A percentile compares a stretch with the other conserved stretches of the same genome.
phyloP scores from a whole-genome alignment of 2,113 vertebrate species.

The Cheirogaleus medius region DNA sequence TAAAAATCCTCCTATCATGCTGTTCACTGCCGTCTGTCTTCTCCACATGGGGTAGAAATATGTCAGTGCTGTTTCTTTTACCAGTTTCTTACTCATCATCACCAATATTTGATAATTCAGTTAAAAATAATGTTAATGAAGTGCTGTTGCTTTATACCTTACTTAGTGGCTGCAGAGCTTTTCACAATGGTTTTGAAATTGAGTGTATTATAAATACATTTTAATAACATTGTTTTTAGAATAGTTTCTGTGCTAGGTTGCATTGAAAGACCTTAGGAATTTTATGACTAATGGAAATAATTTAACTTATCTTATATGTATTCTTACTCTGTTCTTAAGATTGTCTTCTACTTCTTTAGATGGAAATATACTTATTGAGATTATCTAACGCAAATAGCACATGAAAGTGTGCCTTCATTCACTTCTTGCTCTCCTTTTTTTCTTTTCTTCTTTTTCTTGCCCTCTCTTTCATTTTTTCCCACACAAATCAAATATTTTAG shows the following conservation, averaged over 20 bases:
- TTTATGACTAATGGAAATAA: neutral
- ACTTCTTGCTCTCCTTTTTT: neutral
- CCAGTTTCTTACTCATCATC: neutral
- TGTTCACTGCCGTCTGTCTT: neutral
- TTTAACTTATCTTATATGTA: neutral
- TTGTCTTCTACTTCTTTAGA: neutral
- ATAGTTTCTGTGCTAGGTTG: neutral
- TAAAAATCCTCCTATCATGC: accelerated
- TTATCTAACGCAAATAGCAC: neutral
- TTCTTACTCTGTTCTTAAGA: neutral
- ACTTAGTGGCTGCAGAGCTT: neutral
- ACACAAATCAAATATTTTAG: neutral
- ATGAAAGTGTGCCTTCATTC: neutral
- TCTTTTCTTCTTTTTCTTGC: neutral
- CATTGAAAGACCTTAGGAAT: neutral
- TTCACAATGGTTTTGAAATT: neutral
- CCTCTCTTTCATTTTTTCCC: neutral
- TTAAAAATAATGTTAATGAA: neutral
- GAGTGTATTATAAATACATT: neutral
- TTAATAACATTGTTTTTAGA: neutral
- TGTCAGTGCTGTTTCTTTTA: neutral
- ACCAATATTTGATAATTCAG: neutral
- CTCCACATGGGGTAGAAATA: accelerated
- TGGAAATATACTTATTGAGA: neutral
- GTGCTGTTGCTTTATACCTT: neutral